A percentile compares a stretch with the other conserved stretches of the same genome.
Conservation (phyloP, 1,140 invertebrate genomes). For the Acromyrmex charruanus region DNA sequence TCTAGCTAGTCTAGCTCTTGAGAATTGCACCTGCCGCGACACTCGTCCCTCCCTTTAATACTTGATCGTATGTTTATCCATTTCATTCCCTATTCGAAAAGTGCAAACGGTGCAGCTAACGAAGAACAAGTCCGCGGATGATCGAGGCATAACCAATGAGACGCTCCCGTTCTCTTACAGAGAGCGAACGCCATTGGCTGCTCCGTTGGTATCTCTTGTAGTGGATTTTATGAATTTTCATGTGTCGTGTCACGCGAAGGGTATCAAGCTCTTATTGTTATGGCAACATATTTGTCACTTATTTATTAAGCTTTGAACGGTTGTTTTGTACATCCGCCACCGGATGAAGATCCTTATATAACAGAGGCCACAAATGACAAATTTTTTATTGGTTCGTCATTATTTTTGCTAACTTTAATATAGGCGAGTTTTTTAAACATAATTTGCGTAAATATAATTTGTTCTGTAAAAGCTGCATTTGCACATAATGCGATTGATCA, state of each 20-base stretch:
- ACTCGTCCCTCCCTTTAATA: no score
- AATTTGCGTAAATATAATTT: no score
- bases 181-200: not conserved
- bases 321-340: not conserved
- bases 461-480: no score
- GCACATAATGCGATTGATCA: no score
- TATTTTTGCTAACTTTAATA: no score
- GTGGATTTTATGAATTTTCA: not conserved
- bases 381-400: no score
- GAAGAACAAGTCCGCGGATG: not conserved
- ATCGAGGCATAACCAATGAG: not conserved
- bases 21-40: conserved; percentile 1
- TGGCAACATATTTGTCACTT: not conserved
- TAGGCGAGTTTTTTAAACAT: no score
- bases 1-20: not conserved
- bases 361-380: no score
- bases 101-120: not conserved
- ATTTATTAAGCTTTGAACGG: not conserved
- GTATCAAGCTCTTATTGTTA: not conserved
- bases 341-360: no score
- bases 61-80: not conserved
- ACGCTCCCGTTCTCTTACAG: not conserved
- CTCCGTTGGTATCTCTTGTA: not conserved
- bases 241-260: not conserved
- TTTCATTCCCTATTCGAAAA: not conserved